A percentile compares a stretch with the other conserved stretches of the same genome.
Conservation (phyloP, 2,888 invertebrate species). For the Athalia cordata region DNA sequence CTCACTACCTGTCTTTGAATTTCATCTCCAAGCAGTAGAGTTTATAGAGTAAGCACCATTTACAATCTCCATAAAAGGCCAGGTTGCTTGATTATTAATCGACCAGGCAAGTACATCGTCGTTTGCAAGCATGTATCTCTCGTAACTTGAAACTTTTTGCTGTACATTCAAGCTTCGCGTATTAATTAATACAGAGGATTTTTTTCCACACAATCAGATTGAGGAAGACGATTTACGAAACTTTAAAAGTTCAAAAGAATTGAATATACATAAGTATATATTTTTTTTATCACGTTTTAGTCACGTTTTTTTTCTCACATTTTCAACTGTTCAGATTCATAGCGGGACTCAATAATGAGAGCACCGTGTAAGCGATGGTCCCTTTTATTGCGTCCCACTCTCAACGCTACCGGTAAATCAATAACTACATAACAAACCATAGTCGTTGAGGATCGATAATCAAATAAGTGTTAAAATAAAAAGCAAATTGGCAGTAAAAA, state of each 20-base stretch:
- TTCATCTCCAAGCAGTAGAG: conserved; percentile 42
- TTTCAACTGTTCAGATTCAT: neutral
- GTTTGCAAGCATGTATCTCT: conserved; percentile 10
- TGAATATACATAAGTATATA: no score
- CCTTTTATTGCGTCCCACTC: neutral
- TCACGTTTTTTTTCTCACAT: neutral
- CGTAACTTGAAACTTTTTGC: conserved; percentile 27
- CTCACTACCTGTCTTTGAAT: conserved; percentile 44
- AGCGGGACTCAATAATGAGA: conserved; percentile 11
- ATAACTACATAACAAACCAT: neutral
- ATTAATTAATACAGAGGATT: conserved; percentile 13
- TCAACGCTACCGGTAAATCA: neutral
- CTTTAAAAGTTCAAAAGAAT: conserved; percentile 6
- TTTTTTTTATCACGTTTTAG: neutral
- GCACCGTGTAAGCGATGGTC: conserved; percentile 8
- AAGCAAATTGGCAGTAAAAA: neutral
- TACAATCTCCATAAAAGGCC: conserved; percentile 30
- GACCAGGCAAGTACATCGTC: conserved; percentile 24
- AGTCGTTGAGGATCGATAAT: neutral
- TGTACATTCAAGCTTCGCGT: conserved; percentile 3
- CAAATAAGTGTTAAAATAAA: neutral
- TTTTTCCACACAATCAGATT: neutral
- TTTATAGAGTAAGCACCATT: conserved; percentile 44
- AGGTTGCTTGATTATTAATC: conserved; percentile 37
- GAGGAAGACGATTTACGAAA: neutral